A percentile compares a stretch with the other conserved stretches of the same genome.
These are phyloP conservation scores for Brachypalpus laphriformis DNA, from an alignment of 2,888 invertebrate species.

Conservation along the genomic window DNA sequence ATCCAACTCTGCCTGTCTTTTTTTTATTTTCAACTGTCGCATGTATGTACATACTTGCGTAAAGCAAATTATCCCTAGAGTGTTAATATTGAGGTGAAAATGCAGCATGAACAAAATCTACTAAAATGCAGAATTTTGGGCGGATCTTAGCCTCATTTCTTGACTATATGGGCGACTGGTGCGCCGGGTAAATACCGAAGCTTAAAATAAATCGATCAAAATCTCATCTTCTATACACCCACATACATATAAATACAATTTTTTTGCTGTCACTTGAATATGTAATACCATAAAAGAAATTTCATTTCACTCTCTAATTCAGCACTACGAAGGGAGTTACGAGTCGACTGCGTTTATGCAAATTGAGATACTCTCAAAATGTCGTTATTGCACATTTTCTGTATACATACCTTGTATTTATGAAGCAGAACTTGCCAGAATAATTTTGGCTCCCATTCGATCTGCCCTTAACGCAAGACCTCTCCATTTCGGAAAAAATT, in stretches of 20 bases:
- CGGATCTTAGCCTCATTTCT: no score
- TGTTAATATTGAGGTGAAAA: no score
- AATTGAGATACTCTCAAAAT: conserved; percentile 53
- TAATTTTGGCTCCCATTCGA: conserved; percentile 31
- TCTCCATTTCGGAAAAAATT: conserved; percentile 34
- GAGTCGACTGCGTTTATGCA: conserved; percentile 52
- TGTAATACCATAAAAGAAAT: background rate
- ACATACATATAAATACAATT: background rate
- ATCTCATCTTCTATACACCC: background rate
- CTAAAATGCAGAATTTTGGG: no score
- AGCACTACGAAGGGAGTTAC: conserved; percentile 11
- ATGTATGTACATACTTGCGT: no score
- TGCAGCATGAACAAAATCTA: no score
- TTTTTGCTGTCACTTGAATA: background rate
- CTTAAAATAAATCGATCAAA: no score
- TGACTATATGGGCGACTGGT: no score
- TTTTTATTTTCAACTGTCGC: no score
- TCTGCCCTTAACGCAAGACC: conserved; percentile 50
- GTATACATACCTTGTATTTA: conserved; percentile 20
- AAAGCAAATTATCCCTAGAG: no score
- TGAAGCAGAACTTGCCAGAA: conserved; percentile 34
- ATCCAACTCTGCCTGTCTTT: no score
- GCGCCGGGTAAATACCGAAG: no score
- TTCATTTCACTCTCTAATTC: conserved; percentile 47
- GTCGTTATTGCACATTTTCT: conserved; percentile 49